These are phyloP conservation scores for Phylloscopus trochiloides DNA, from an alignment of 2,113 vertebrate species.

Conservation along the genomic window DNA sequence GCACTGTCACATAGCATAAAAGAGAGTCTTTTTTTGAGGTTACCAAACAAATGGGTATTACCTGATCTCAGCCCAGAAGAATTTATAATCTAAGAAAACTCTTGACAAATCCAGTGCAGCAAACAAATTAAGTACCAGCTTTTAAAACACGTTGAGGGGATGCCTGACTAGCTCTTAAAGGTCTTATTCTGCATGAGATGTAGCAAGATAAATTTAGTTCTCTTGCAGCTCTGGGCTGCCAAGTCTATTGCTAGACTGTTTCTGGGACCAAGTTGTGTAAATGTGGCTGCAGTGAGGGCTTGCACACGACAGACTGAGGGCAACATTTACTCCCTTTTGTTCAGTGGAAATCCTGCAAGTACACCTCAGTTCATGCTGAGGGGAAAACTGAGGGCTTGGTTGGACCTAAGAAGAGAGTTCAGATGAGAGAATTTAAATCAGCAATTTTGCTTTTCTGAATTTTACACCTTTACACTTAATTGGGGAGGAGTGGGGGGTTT, in stretches of 20 bases:
- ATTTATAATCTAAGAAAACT: neutral
- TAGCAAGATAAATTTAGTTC: neutral
- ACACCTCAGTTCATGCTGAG: neutral
- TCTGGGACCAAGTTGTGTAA: neutral
- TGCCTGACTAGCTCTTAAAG: neutral
- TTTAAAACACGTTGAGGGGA: neutral
- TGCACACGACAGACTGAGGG: neutral
- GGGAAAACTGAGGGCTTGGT: neutral
- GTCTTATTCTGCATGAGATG: neutral
- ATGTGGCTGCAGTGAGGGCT: neutral
- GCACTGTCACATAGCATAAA: neutral
- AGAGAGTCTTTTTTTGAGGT: neutral
- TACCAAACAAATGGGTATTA: neutral
- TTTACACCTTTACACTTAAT: neutral
- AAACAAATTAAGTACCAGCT: neutral
- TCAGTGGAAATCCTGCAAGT: neutral
- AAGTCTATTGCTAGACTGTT: neutral
- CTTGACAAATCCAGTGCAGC: neutral
- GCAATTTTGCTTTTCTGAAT: neutral
- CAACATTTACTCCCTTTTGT: neutral
- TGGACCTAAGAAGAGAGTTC: neutral
- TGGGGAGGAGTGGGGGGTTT: neutral
- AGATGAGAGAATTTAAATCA: neutral
- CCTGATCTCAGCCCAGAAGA: neutral
- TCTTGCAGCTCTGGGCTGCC: neutral